Evolutionary conservation across 2,113 vertebrate genomes (phyloP).

Genomic region (Lagenorhynchus albirostris): DNA sequence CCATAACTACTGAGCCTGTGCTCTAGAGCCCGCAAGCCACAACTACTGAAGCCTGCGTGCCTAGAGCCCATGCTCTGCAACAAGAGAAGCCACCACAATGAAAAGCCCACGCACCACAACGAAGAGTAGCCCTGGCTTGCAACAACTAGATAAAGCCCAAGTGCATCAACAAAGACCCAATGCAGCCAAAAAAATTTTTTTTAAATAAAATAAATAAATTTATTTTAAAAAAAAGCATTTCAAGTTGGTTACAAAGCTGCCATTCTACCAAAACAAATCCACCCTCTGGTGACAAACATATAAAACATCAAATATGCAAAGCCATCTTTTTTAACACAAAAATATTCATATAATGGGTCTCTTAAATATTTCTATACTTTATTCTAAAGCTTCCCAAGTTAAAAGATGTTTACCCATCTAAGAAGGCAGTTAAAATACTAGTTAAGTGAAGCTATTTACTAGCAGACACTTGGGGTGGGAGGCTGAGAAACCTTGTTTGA

Average conservation of each 20-base stretch:
- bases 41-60: no score
- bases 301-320: not conserved
- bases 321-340: not conserved
- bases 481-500: not conserved
- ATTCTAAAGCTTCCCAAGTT: not conserved
- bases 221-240: not conserved
- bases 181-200: no score
- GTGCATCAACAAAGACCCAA: no score
- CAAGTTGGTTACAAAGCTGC: not conserved
- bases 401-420: not conserved
- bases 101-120: no score
- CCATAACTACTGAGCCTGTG: no score
- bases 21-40: no score
- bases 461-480: not conserved
- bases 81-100: no score
- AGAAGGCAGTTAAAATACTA: not conserved
- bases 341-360: not conserved
- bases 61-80: no score
- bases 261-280: no score
- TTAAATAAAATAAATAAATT: no score
- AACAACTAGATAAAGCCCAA: no score
- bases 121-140: no score
- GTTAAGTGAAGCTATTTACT: not conserved
- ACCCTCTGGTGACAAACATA: not conserved
- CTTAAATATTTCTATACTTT: not conserved